Base-by-base conservation (phyloP, 2,113 vertebrate species). In the Trematomus loennbergii region DNA sequence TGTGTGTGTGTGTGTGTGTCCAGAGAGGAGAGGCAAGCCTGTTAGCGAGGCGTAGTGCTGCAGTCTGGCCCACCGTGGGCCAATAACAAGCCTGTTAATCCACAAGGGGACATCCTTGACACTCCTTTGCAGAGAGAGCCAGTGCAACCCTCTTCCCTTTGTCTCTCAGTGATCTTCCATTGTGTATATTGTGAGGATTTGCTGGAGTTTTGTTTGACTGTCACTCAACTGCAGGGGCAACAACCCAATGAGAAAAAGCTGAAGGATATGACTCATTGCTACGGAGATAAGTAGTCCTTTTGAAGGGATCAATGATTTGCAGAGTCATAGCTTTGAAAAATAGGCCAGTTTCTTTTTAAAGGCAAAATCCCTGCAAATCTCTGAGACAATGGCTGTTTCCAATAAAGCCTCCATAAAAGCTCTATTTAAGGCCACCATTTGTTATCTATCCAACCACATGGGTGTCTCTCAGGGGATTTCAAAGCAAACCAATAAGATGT, bases 321-420 rank as follows among this genome's bases (percentile, higher is more conserved):
- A 50, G 72, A 85, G 90, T 91, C 91, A 84, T 74, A 81, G 86
- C 81, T 88, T 87, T 91, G 85, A 82, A 84, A 89, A 93, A 89
- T 83, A 84, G 90, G 87, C 79, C 87, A 84, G 73, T 83, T 90
- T 90, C 80, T 85, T 92, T 91, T 92, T 88, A 87, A 86, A 91
- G 82, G 67, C 66, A 78, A 87, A 90, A 91, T 91, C 88, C 87
- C 80, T 70, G 69, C 76, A 87, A 93, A 91, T 91, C 88, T 90
- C 78, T 67, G 65, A 90, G 82, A 90, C 89, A 91, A 90, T 87
- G 79, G 72, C 57, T 54, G 86, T 54, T 87, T 86, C 55, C 79
- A 74, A 68, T 78, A 81, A 87, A 88, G 86, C 86, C 73, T 70
- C 79, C 64, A 58, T 78, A 81, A 87, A 87, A 79, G 84, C 84